These are phyloP conservation scores for Aphidius gifuensis DNA, from an alignment of 1,140 invertebrate genomes.

Conservation along the genomic window DNA sequence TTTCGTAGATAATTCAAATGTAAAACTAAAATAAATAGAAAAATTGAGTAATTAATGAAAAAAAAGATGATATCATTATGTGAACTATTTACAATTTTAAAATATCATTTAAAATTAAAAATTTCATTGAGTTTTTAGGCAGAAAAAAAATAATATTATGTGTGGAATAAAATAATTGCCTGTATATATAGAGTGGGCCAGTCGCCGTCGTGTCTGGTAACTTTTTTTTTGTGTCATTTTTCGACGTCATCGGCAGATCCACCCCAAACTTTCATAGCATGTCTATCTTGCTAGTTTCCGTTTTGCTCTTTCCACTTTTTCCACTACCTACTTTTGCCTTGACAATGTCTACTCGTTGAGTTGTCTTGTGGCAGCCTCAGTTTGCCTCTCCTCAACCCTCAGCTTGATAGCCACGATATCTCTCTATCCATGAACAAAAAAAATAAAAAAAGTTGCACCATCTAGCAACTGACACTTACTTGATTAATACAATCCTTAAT, in stretches of 20 bases:
- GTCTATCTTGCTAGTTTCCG: conserved; percentile 40
- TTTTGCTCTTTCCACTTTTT: conserved; percentile 26
- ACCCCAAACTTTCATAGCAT: conserved; percentile 39
- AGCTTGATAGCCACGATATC: not conserved
- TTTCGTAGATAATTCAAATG: too few species aligned
- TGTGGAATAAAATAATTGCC: too few species aligned
- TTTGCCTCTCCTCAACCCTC: not conserved
- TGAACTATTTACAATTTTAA: too few species aligned
- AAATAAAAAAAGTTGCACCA: conserved; percentile 13
- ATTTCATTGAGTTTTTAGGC: too few species aligned
- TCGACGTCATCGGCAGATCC: conserved; percentile 52
- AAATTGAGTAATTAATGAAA: too few species aligned
- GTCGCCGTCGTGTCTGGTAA: conserved; percentile 45
- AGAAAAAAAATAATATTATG: too few species aligned
- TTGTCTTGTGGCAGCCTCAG: too few species aligned
- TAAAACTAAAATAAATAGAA: too few species aligned
- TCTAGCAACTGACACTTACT: conserved; percentile 25
- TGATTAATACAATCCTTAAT: conserved; percentile 57
- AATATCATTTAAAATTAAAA: too few species aligned
- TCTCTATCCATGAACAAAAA: not conserved
- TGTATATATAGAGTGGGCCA: not conserved
- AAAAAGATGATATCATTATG: too few species aligned
- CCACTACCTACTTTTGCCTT: not conserved
- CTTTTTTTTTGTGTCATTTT: conserved; percentile 52
- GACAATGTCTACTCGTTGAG: not conserved